Conservation (phyloP, 92 coral and sea anemone species). For the Epizoanthus stellaris region DNA sequence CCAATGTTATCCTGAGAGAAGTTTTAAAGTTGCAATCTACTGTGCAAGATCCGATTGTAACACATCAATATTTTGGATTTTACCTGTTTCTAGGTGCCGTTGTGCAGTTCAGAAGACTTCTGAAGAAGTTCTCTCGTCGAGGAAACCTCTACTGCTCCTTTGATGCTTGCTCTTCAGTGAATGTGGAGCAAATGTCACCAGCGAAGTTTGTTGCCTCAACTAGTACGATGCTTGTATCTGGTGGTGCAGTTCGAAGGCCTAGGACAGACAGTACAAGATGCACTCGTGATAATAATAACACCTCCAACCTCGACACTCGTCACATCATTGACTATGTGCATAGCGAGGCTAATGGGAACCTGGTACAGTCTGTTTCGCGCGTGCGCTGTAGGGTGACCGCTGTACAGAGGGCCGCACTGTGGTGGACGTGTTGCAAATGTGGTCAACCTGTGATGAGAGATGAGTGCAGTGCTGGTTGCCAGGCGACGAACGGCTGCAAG, state of each 20-base stretch:
- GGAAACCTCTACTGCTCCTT: conserved; percentile 86
- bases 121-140: conserved; percentile 74
- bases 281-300: neutral
- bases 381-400: conserved; percentile 85
- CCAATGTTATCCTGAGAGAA: neutral
- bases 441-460: conserved; percentile 74
- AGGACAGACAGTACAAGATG: neutral
- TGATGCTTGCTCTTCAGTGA: conserved; percentile 85
- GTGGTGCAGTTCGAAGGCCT: neutral
- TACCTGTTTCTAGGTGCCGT: conserved; percentile 66
- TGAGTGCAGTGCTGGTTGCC: conserved; percentile 77
- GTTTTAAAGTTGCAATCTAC: too few relatives aligned
- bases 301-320: conserved; percentile 57
- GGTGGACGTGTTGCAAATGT: conserved; percentile 90
- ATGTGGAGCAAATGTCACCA: conserved; percentile 62
- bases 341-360: conserved; percentile 64
- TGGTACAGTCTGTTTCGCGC: conserved; percentile 78
- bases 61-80: neutral
- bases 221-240: neutral
- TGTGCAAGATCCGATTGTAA: too few relatives aligned
- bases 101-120: conserved; percentile 73
- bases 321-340: conserved; percentile 68
- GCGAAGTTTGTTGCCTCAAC: conserved; percentile 16
- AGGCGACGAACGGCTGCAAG: conserved; percentile 54
- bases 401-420: conserved; percentile 81